Evolutionary conservation across 2,113 vertebrate species (phyloP).

Genomic region (Coreoperca whiteheadi): DNA sequence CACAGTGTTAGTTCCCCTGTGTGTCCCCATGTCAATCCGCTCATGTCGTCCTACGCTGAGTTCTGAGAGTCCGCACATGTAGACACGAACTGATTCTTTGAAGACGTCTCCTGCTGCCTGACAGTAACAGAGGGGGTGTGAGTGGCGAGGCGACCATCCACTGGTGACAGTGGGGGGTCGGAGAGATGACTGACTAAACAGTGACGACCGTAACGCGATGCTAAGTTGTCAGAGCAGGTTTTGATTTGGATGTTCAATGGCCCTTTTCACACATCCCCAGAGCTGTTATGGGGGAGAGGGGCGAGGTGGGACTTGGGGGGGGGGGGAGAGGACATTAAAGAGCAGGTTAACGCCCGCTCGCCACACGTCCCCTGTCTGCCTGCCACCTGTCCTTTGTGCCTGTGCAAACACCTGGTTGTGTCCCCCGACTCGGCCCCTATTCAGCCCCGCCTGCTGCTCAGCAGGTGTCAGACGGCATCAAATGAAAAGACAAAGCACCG

Average conservation of each 20-base stretch:
- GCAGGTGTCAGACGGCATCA: conserved; percentile 30
- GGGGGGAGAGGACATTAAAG: neutral
- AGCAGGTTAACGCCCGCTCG: conserved; percentile 9
- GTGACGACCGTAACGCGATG: neutral
- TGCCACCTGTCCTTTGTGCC: conserved; percentile 58
- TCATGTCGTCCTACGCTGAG: conserved; percentile 31
- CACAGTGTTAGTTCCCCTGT: neutral
- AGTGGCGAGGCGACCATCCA: neutral
- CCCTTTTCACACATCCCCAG: neutral
- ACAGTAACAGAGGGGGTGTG: conserved; percentile 22
- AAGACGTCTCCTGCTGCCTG: conserved; percentile 59
- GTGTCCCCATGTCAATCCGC: neutral
- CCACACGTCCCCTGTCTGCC: conserved; percentile 13
- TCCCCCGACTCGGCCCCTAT: conserved; percentile 8
- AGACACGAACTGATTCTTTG: conserved; percentile 58
- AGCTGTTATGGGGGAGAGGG: neutral
- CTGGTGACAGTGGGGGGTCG: neutral
- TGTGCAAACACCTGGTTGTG: conserved; percentile 54
- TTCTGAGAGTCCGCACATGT: conserved; percentile 46
- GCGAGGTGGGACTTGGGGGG: neutral
- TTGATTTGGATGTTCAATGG: too few species aligned
- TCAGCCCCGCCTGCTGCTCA: conserved; percentile 35
- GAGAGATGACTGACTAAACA: conserved; percentile 17
- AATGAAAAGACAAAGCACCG: neutral
- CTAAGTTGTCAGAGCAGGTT: conserved; percentile 33